Percentiles rank a stretch among this genome's conserved stretches.
Conservation (phyloP, 1,140 invertebrate species). For the Drosophila oshimai region DNA sequence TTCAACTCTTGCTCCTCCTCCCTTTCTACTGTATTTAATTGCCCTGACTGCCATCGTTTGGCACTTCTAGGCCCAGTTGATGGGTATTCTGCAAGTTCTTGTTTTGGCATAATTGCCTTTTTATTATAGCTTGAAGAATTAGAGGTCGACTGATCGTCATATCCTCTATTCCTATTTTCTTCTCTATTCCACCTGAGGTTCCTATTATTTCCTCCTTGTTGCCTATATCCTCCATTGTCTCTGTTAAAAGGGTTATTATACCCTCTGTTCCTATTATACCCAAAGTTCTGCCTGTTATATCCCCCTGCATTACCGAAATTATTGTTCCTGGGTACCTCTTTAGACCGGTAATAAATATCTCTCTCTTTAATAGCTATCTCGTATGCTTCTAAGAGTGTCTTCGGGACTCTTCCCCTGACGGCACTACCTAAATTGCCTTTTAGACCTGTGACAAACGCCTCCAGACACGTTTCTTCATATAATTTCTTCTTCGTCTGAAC, state of each 20-base stretch:
- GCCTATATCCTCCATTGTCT: background rate
- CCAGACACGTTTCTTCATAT: background rate
- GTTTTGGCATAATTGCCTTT: background rate
- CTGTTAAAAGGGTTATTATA: background rate
- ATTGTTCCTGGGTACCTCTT: no score
- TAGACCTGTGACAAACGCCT: background rate
- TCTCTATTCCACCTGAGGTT: background rate
- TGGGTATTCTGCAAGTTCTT: background rate
- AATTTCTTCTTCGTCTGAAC: background rate
- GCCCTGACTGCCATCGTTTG: background rate
- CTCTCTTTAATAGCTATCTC: background rate
- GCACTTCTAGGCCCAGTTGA: background rate
- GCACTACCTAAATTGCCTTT: background rate
- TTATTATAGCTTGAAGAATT: background rate
- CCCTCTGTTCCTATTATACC: background rate
- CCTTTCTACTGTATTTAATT: background rate
- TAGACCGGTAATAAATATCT: background rate
- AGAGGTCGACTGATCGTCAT: background rate
- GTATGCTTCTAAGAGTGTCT: background rate
- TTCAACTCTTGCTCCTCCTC: background rate
- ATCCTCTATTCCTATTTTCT: background rate
- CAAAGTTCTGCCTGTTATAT: no score
- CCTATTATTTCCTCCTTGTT: slow-evolving; percentile 1
- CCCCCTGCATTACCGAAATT: no score
- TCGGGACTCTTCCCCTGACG: background rate